phyloP scores from a whole-genome alignment of 2,888 invertebrate genomes.

The Cataglyphis altisquamis region DNA sequence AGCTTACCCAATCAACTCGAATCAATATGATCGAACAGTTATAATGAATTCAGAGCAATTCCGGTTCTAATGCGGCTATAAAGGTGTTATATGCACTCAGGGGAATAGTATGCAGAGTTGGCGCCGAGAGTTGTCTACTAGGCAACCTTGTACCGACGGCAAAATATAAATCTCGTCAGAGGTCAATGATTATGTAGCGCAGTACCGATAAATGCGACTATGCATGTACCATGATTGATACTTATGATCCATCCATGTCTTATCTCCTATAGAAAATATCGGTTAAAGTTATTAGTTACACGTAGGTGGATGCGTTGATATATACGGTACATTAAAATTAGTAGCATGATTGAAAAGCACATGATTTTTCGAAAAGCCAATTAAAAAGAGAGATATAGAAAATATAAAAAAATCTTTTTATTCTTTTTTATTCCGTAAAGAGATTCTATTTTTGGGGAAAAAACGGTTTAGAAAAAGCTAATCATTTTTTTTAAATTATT shows the following conservation, averaged over 20 bases:
- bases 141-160: slow-evolving; percentile 43
- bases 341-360: neutral
- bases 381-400: neutral
- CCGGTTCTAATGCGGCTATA: neutral
- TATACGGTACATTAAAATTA: neutral
- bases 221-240: slow-evolving; percentile 30
- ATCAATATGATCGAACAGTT: neutral
- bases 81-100: slow-evolving; percentile 31
- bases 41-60: slow-evolving; percentile 4
- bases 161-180: slow-evolving; percentile 43
- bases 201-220: slow-evolving; percentile 29
- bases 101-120: slow-evolving; percentile 34
- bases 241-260: slow-evolving; percentile 38
- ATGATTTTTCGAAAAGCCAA: neutral
- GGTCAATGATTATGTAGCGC: slow-evolving; percentile 55
- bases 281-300: neutral
- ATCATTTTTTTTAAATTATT: no score
- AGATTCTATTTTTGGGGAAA: neutral
- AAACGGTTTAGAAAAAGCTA: neutral
- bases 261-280: slow-evolving; percentile 5
- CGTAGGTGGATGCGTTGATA: neutral
- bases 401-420: neutral
- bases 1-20: neutral
- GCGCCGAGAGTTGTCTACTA: slow-evolving; percentile 37
- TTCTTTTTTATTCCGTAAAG: neutral